Conservation (phyloP, 1,140 invertebrate genomes). For the Brachionus rubens region DNA sequence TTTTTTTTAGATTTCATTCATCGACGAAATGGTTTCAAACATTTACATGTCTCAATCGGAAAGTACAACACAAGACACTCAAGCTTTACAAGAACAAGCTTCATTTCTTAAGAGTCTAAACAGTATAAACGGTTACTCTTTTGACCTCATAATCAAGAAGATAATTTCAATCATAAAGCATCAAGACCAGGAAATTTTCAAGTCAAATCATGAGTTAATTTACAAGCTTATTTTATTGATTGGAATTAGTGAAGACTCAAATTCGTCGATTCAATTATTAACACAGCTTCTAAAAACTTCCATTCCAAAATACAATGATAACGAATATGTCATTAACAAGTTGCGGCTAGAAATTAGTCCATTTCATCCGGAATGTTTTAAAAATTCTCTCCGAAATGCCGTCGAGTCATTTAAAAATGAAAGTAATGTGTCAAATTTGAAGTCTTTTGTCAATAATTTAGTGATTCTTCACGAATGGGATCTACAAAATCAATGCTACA, state of each 20-base stretch:
- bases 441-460: constrained; percentile 1
- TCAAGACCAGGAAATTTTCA: not conserved
- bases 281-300: not conserved
- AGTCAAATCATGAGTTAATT: not conserved
- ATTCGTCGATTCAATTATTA: not conserved
- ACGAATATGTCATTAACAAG: not conserved
- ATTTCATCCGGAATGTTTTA: constrained; percentile 1
- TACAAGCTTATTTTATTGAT: constrained; percentile 16
- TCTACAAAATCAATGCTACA: not conserved
- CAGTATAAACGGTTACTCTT: not conserved
- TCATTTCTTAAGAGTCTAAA: constrained; percentile 22
- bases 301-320: not conserved
- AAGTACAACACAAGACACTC: not conserved
- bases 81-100: not conserved
- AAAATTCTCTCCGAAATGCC: not conserved
- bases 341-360: not conserved
- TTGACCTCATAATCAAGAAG: not conserved
- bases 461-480: constrained; percentile 1
- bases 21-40: constrained; percentile 11
- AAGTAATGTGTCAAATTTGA: not conserved
- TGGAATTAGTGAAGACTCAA: not conserved
- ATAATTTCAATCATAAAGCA: not conserved
- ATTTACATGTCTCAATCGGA: not conserved
- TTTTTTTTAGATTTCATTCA: not conserved
- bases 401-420: constrained; percentile 9